Conservation (phyloP, 2,797 vertebrate genomes). For the Alfaro cultratus region DNA sequence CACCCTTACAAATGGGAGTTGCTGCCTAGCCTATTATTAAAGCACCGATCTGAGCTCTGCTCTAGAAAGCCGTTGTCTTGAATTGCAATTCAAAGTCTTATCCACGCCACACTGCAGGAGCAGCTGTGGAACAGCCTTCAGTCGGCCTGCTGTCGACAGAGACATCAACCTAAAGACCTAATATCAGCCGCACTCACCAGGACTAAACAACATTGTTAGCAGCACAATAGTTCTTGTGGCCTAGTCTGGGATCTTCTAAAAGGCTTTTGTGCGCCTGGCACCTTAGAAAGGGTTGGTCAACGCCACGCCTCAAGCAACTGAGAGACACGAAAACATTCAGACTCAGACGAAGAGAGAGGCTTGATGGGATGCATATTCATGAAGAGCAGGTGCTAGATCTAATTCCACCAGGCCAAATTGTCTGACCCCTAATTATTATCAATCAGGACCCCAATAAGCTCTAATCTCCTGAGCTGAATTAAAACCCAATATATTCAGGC, state of each 20-base stretch:
- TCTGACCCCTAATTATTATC: conserved; percentile 76
- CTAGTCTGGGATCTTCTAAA: conserved; percentile 59
- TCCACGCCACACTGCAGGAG: conserved; percentile 38
- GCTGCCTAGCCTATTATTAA: neutral
- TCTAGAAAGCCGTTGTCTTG: conserved; percentile 20
- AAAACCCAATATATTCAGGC: conserved; percentile 41
- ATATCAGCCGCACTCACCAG: conserved; percentile 49
- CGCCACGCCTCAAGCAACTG: conserved; percentile 38
- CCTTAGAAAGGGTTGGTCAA: conserved; percentile 58
- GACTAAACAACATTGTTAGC: conserved; percentile 69
- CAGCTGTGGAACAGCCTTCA: conserved; percentile 59
- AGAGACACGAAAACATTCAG: conserved; percentile 44
- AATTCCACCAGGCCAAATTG: conserved; percentile 64
- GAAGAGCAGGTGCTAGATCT: conserved; percentile 74
- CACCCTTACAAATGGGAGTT: conserved; percentile 29
- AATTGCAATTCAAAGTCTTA: conserved; percentile 54
- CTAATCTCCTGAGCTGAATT: conserved; percentile 40
- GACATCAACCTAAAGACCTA: conserved; percentile 58
- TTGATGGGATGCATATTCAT: conserved; percentile 80
- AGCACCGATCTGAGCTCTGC: conserved; percentile 2
- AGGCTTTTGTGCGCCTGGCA: conserved; percentile 66
- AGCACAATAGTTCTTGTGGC: conserved; percentile 64
- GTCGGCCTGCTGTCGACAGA: conserved; percentile 58
- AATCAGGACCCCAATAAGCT: conserved; percentile 60
- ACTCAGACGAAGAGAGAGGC: conserved; percentile 22